Conservation (phyloP, 2,888 invertebrate species). For the Tigriopus californicus region DNA sequence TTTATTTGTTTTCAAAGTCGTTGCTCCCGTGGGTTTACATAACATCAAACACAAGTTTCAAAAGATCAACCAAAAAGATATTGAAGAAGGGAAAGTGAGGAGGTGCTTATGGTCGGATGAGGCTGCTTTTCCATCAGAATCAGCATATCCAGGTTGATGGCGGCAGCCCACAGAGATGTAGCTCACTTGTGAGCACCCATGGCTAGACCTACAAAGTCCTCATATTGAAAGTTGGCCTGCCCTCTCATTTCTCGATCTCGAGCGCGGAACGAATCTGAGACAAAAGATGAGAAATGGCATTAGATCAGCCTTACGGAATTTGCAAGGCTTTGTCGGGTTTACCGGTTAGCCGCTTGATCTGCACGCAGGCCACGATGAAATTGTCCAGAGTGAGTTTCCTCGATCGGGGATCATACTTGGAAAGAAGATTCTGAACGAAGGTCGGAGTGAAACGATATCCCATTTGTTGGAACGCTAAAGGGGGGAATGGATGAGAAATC, state of each 20-base stretch:
- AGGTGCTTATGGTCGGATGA: too few relatives aligned
- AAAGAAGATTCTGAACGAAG: slow-evolving; percentile 49
- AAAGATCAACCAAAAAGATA: too few relatives aligned
- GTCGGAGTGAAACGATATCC: slow-evolving; percentile 63
- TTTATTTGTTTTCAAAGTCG: too few relatives aligned
- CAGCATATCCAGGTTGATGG: neutral
- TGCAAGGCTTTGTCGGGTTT: slow-evolving; percentile 15
- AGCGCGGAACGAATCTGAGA: slow-evolving; percentile 54
- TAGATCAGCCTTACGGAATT: slow-evolving; percentile 16
- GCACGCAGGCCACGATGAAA: slow-evolving; percentile 71
- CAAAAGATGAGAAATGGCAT: slow-evolving; percentile 17
- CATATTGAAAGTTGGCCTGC: slow-evolving; percentile 62
- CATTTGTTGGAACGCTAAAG: slow-evolving; percentile 61
- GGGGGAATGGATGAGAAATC: too few relatives aligned
- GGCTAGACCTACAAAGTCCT: slow-evolving; percentile 71
- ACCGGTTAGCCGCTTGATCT: slow-evolving; percentile 59
- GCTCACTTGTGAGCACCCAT: slow-evolving; percentile 32
- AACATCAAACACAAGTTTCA: too few relatives aligned
- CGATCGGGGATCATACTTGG: slow-evolving; percentile 41
- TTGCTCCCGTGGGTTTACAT: too few relatives aligned
- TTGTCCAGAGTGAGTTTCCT: slow-evolving; percentile 46
- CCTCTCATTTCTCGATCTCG: slow-evolving; percentile 63
- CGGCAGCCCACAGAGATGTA: neutral
- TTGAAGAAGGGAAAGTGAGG: too few relatives aligned
- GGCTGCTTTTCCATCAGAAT: neutral